Evolutionary conservation across 2,797 vertebrate species (phyloP), one percentile per base, ranked within the genome.

Genomic region (Poecilia wingei): DNA sequence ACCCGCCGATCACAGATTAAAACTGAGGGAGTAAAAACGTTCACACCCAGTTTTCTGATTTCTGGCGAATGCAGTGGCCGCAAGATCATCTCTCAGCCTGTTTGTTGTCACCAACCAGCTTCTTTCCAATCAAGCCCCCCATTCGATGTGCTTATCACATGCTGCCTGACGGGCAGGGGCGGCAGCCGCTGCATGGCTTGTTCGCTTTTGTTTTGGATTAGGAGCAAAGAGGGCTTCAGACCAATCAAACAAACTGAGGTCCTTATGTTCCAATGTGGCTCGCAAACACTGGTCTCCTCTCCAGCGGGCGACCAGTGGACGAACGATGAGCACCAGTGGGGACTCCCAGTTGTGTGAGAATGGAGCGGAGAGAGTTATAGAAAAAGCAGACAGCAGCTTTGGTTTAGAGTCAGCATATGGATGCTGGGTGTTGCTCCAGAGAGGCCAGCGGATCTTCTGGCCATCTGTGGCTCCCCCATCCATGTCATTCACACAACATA

Each of bases 121-220:
- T 66, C 43, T 79, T 81, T 83, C 80, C 80, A 75, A 85, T 86
- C 80, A 84, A 87, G 22, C 72, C 77, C 45, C 78, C 78, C 78
- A 91, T 91, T 89, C 89, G 89, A 95, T 90, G 90, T 86, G 82
- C 90, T 93, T 88, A 90, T 92, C 87, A 87, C 88, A 92, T 84
- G 84, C 45, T 3, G 82, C 64, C 77, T 78, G 86, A 82, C 76
- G 75, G 84, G 36, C 82, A 45, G 75, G 81, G 72, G 79, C 73
- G 47, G 53, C 82, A 46, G 81, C 87, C 82, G 70, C 61, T 66
- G 61, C 90, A 72, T 69, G 81, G 86, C 88, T 85, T 93, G 91
- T 93, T 89, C 79, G 47, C 92, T 93, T 71, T 94, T 91, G 93
- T 93, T 94, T 91, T 92, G 94, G 93, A 94, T 95, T 93, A 91